Percentiles rank a stretch among this genome's conserved stretches.
These are phyloP conservation scores for Neodiprion lecontei DNA, from an alignment of 1,140 invertebrate genomes.

Conservation along the genomic window DNA sequence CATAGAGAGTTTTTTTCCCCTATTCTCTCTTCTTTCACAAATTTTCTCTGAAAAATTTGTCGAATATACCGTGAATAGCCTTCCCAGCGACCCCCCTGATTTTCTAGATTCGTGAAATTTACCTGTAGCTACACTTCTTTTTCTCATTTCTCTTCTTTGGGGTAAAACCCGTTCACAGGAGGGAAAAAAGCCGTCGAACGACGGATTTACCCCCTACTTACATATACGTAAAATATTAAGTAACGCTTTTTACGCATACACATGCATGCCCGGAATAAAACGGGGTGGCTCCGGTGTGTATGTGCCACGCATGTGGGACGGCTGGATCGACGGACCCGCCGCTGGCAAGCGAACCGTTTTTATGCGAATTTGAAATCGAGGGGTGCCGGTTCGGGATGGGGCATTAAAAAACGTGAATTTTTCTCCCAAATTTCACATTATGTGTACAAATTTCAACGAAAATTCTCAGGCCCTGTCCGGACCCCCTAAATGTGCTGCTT, in stretches of 20 bases:
- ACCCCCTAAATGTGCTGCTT: constrained; percentile 31
- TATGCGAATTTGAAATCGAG: constrained; percentile 3
- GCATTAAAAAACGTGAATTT: constrained; percentile 16
- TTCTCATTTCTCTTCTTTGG: constrained; percentile 26
- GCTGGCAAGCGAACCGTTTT: not conserved
- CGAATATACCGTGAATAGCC: not conserved
- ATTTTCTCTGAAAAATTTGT: no score
- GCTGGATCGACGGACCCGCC: no score
- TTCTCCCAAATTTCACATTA: constrained; percentile 21
- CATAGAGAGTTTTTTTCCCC: constrained; percentile 19
- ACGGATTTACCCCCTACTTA: constrained; percentile 55
- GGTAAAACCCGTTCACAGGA: constrained; percentile 37
- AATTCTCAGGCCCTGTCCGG: constrained; percentile 46
- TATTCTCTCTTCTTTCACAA: constrained; percentile 11
- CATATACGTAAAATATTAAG: not conserved
- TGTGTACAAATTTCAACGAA: constrained; percentile 35
- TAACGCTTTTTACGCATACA: constrained; percentile 54
- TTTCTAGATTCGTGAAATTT: constrained; percentile 47
- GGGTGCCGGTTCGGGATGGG: constrained; percentile 26
- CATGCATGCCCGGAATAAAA: not conserved
- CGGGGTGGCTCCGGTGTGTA: not conserved
- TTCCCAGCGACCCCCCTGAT: constrained; percentile 23
- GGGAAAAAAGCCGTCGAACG: constrained; percentile 45
- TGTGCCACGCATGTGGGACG: no score
- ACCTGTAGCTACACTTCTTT: constrained; percentile 40